A percentile compares a stretch with the other conserved stretches of the same genome.
Conservation (phyloP, 2,888 invertebrate species). For the Anagyrus pseudococci region DNA sequence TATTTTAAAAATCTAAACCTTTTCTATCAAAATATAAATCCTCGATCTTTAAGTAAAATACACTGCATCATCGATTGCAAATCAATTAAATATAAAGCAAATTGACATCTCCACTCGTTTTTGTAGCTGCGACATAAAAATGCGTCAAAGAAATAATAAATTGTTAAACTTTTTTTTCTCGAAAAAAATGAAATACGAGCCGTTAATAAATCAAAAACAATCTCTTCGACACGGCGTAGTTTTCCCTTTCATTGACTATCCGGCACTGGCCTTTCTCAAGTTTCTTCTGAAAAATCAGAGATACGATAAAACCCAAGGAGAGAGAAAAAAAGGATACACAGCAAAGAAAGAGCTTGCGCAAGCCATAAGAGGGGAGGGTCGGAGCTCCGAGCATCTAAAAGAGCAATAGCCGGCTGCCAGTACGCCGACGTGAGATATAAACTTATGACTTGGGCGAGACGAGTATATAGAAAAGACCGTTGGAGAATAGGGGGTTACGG, state of each 20-base stretch:
- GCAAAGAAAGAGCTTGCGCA: not conserved
- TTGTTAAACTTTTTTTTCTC: too few species aligned
- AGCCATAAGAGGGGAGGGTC: not conserved
- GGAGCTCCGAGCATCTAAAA: not conserved
- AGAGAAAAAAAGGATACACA: not conserved
- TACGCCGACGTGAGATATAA: slow-evolving; percentile 39
- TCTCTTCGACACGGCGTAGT: slow-evolving; percentile 2
- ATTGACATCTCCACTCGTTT: too few species aligned
- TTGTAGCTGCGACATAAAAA: too few species aligned
- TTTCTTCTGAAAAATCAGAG: slow-evolving; percentile 22
- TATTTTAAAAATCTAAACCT: too few species aligned
- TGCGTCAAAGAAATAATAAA: too few species aligned
- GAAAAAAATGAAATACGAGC: slow-evolving; percentile 14
- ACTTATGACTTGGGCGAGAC: slow-evolving; percentile 41
- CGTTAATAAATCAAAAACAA: slow-evolving; percentile 11
- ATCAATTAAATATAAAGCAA: too few species aligned
- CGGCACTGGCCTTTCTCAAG: slow-evolving; percentile 8
- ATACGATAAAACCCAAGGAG: slow-evolving; percentile 13
- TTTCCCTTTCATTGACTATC: not conserved
- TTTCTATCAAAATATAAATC: too few species aligned
- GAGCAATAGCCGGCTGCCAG: slow-evolving; percentile 12
- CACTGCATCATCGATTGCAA: too few species aligned
- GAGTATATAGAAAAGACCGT: slow-evolving; percentile 8
- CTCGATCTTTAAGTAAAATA: too few species aligned
- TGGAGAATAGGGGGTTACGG: slow-evolving; percentile 9